Base-by-base conservation (phyloP, 2,888 invertebrate genomes). In the Ormyrus labotus region DNA sequence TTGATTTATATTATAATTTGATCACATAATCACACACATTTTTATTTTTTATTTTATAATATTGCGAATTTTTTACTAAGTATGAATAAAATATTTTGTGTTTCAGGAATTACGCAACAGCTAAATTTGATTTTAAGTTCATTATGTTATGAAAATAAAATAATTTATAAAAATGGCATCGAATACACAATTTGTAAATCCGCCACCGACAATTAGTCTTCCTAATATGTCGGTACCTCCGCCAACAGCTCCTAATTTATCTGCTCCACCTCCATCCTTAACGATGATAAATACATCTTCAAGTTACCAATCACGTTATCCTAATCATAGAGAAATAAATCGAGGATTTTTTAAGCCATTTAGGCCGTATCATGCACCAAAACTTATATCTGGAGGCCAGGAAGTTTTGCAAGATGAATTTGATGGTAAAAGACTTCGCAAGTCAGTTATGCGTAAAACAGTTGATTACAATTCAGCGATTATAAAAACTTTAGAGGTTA, bases 381-480 rank as follows among this genome's bases (percentile, higher is more conserved):
- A 91, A 86, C 89, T 86, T 80, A 90, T 87, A 11, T 87, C 89
- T 53, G 90, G 89, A 7, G 89, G 89, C 53, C 90, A 89, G 71
- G 91, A 91, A 72, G 87, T 86, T 5, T 84, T 90, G 55, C 94
- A 96, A 88, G 96, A 96, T 88, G 98, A 98, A 91, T 98, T 98
- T 90, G 98, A 99, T 93, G 99, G 98, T 81, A 98, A 99, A 92
- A 94, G 98, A 84, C 93, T 98, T 87, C 93, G 99, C 87, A 99
- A 99, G 92, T 97, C 98, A 85, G 97, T 98, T 83, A 98, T 98
- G 95, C 93, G 99, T 85, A 98, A 98, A 92, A 99, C 99, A 53
- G 98, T 99, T 75, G 99, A 99, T 92, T 99, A 99, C 91, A 99
- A 99, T 93, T 95, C 98, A 34, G 95, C 99, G 57, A 96, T 99